Evolutionary conservation across 1,140 invertebrate genomes (phyloP), one percentile per base, ranked within the genome.

Genomic region (Lepidotrigona ventralis): DNA sequence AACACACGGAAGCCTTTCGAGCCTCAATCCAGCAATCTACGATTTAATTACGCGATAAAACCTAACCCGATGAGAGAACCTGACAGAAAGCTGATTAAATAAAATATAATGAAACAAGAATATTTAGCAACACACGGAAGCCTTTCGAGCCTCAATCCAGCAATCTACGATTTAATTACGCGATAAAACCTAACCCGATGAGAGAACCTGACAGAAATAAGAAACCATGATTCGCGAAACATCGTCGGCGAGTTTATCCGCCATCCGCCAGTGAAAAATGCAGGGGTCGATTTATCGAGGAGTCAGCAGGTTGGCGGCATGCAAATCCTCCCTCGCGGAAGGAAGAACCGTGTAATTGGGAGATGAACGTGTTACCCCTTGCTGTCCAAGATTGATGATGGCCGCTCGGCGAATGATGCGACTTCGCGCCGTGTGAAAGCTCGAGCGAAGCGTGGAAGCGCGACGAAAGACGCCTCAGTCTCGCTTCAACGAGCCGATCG

Each of bases 341-440:
- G 79, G 71, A 85, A 88, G 79, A 85, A 66, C 74, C 66, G 70
- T 79, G 87, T 88, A 88, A 88, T 88, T 88, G 86, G 86, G 72
- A 88, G 87, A 88, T 88, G 86, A 88, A 88, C 87, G 87, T 74
- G 83, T 88, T 88, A 88, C 86, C 83, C 12, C 83, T 76, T 56
- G 51, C 64, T 63, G 51, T 70, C 72, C 76, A 87, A 87, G 87
- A 88, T 88, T 88, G 87, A 88, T 88, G 87, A 87, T 87, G 83
- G 78, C 51, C 60, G 63, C 78, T 53, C 53, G 81, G 60, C 64
- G 79, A 72, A 83, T 85, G 70, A 74, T 39, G 82, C 78, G 56
- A 56, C 68, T 21, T 56, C 53, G n/a, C 68, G 60, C 14, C 39
- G 51, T 14, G 23, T 51, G 69, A 66, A 86, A 81, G 14, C 68